These are phyloP conservation scores for Ferrisia virgata DNA, from an alignment of 2,888 invertebrate genomes.

Conservation along the genomic window DNA sequence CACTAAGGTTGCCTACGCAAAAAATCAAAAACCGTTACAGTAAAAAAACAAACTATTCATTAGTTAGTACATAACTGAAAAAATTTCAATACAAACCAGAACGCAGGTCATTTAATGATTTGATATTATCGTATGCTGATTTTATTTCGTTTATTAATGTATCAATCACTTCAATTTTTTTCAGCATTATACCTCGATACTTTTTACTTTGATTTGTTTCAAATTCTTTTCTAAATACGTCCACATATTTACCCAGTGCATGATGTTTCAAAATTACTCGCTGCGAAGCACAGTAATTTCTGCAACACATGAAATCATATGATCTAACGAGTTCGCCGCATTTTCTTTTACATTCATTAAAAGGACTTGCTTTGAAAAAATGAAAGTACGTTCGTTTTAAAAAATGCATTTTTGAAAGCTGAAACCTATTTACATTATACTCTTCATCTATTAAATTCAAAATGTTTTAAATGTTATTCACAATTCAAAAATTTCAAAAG, in stretches of 20 bases:
- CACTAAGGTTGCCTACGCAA: neutral
- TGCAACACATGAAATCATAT: neutral
- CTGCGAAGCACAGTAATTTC: neutral
- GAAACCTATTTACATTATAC: no score
- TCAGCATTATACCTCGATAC: neutral
- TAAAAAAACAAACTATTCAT: neutral
- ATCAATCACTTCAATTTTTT: neutral
- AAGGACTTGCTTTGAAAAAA: neutral
- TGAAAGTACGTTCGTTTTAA: neutral
- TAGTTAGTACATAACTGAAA: neutral
- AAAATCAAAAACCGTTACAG: neutral
- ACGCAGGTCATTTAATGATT: neutral
- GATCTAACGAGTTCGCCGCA: neutral
- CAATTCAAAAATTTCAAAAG: no score
- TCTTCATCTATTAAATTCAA: no score
- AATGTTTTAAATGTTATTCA: no score
- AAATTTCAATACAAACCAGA: neutral
- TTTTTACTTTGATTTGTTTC: neutral
- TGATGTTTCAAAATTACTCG: neutral
- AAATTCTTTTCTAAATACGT: neutral
- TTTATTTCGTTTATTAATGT: neutral
- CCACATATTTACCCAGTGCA: neutral
- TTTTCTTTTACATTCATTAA: neutral
- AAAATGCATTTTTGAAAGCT: neutral
- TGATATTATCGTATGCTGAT: neutral